Conservation (phyloP, 2,797 vertebrate species). For the Acrossocheilus wenchowensis region DNA sequence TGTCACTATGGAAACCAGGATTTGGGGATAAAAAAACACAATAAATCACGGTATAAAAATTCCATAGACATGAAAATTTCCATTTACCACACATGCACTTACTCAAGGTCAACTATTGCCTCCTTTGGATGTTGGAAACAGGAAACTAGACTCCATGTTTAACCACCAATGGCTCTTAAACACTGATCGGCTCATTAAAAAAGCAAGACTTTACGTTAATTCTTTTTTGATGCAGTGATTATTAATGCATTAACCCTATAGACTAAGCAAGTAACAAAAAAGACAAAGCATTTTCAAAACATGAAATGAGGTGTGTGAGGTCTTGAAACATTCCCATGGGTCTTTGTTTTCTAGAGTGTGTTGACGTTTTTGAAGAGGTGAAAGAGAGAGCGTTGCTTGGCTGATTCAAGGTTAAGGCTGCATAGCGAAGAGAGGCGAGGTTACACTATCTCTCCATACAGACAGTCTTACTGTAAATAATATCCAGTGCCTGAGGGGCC, state of each 20-base stretch:
- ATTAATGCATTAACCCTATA: background rate
- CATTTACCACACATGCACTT: background rate
- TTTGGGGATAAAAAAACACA: background rate
- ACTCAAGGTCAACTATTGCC: background rate
- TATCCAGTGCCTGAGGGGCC: slow-evolving; percentile 59
- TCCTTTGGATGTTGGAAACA: background rate
- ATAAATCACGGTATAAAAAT: slow-evolving; percentile 12
- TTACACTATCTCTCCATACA: slow-evolving; percentile 66
- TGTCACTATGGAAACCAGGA: slow-evolving; percentile 36
- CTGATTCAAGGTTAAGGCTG: slow-evolving; percentile 56
- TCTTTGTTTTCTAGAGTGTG: slow-evolving; percentile 7
- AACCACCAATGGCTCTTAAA: background rate
- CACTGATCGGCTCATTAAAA: background rate
- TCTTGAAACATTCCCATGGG: slow-evolving; percentile 2
- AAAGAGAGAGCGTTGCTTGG: slow-evolving; percentile 35
- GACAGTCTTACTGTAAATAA: slow-evolving; percentile 58
- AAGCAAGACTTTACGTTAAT: background rate
- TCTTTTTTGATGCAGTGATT: background rate
- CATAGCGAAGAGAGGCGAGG: slow-evolving; percentile 45
- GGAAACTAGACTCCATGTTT: background rate
- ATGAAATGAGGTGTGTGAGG: background rate
- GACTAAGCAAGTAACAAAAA: slow-evolving; percentile 30
- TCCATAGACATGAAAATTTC: background rate
- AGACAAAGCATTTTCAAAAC: slow-evolving; percentile 30
- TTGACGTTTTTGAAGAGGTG: background rate